Percentiles rank a stretch among this genome's conserved stretches.
phyloP scores from a whole-genome alignment of 2,113 vertebrate species.

The Ia io region DNA sequence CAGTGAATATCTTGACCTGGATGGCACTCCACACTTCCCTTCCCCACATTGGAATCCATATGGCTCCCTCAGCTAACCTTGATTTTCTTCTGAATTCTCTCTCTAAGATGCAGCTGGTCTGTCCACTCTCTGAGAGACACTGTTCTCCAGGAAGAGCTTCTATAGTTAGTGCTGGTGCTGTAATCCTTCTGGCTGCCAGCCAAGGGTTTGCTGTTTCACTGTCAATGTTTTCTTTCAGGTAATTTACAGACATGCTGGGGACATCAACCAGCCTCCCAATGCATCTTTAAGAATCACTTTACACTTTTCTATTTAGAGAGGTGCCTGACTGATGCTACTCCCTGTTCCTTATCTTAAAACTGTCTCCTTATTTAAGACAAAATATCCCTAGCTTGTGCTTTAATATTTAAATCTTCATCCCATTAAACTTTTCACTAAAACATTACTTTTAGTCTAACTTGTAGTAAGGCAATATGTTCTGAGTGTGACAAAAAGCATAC shows the following conservation, averaged over 20 bases:
- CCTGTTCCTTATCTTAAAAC: not conserved
- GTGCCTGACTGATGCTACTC: not conserved
- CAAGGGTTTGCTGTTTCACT: not conserved
- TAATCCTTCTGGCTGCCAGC: not conserved
- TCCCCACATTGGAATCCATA: not conserved
- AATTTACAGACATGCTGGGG: not conserved
- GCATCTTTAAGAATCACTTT: not conserved
- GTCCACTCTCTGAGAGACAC: not conserved
- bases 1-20: not conserved
- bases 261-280: not conserved
- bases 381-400: not conserved
- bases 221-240: not conserved
- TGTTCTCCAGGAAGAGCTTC: not conserved
- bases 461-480: constrained; percentile 1
- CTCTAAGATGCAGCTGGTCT: not conserved
- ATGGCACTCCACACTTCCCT: not conserved
- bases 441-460: not conserved
- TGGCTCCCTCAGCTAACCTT: not conserved
- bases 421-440: not conserved
- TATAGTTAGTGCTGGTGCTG: not conserved
- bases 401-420: constrained; percentile 8
- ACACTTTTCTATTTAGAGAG: not conserved
- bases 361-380: not conserved
- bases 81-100: not conserved
- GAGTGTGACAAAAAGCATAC: not conserved